Conservation (phyloP, 2,888 invertebrate genomes). For the Drosophila incognita region DNA sequence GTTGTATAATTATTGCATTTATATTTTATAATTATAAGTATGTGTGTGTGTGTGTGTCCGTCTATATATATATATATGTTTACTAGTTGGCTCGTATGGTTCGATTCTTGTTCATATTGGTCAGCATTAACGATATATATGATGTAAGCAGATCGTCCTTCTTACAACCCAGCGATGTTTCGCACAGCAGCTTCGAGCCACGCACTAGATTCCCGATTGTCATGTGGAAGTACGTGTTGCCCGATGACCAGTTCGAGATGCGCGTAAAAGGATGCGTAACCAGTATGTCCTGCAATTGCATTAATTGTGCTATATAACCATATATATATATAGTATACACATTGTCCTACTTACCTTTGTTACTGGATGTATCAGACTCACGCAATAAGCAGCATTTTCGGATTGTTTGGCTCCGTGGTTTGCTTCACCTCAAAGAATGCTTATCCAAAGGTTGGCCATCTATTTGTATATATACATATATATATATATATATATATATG, state of each 20-base stretch:
- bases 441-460: conserved; percentile 99
- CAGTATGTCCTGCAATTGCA: conserved; percentile 92
- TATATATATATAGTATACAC: neutral
- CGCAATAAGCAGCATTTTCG: conserved; percentile 98
- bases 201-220: conserved; percentile 99
- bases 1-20: conserved; percentile 68
- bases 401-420: conserved; percentile 98
- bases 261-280: conserved; percentile 99
- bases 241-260: conserved; percentile 99
- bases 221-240: conserved; percentile 99
- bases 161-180: conserved; percentile 99
- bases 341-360: conserved; percentile 90
- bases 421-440: conserved; percentile 99
- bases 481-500: neutral
- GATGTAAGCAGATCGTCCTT: conserved; percentile 99
- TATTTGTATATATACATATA: conserved; percentile 64
- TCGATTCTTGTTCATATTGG: conserved; percentile 97
- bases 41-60: conserved; percentile 16
- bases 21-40: conserved; percentile 66
- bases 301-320: neutral
- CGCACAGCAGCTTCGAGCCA: conserved; percentile 98
- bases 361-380: conserved; percentile 98
- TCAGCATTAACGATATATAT: conserved; percentile 99
- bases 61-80: conserved; percentile 24
- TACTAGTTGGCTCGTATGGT: conserved; percentile 91